Base-by-base conservation (phyloP, 1,140 invertebrate genomes). In the Liolophura sinensis region DNA sequence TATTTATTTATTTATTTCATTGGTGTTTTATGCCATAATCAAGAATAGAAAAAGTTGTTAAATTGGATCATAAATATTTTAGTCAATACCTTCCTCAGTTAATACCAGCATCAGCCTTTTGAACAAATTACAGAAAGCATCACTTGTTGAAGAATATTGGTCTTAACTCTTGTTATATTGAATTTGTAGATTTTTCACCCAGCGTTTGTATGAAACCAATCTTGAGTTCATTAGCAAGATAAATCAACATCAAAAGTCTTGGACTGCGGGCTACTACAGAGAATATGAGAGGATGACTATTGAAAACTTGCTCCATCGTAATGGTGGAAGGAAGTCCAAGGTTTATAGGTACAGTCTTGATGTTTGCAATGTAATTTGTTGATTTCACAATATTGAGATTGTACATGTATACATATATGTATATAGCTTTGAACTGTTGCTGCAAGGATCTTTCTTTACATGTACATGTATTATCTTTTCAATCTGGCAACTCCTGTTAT, bases 241-340 rank as follows among this genome's bases (percentile, higher is more conserved):
- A 47, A 88, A 88, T 67, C 61, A 61, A 7, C 66, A 69, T 1
- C 85, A 86, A 72, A 80, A 65, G 1, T 81, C 77, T 20, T 88
- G 87, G 87, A 82, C 64, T 56, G 87, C 87, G 0, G 75, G 68
- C 14, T 56, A 70, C 7, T 87, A 88, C 65, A 68, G 74, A 46
- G 71, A 84, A 16, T 82, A 84, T 69, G 75, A 85, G 50, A 72
- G 72, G 15, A 81, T 80, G 73, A 74, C 78, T 11, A 62, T 84
- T 11, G 73, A 76, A 55, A 80, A 86, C 63, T 65, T 85, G 57
- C 60, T 82, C 7, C 74, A 62, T 24, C 78, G 78, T 68, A 79
- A 78, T 50, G 86, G 86, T 18, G 85, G 85, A 5, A 54, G 64
- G 48, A 74, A 73, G 50, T 84, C 84, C 15, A 73, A 68, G 68